These are phyloP conservation scores for Takifugu rubripes DNA, from an alignment of 2,797 vertebrate genomes.

Conservation along the genomic window DNA sequence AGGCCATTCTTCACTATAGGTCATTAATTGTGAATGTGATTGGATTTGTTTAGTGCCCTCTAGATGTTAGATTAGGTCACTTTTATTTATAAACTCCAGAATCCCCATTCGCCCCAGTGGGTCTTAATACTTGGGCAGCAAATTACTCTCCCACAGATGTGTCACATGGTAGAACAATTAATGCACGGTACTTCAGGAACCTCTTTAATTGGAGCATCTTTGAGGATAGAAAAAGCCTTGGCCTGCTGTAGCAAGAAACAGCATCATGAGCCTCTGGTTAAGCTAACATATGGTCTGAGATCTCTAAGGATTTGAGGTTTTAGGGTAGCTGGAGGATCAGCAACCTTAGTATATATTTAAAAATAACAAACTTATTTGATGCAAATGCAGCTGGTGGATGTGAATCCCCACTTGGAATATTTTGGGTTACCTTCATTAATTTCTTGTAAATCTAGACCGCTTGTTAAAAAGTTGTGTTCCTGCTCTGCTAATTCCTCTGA, in stretches of 20 bases:
- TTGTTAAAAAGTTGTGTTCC: not conserved
- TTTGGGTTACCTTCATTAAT: not conserved
- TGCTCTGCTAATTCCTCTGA: not conserved
- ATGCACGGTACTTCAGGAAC: not conserved
- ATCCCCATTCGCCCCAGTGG: not conserved
- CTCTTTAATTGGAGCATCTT: not conserved
- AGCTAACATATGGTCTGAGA: constrained; percentile 14
- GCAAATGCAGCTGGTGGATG: constrained; percentile 33
- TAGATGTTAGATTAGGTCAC: not conserved
- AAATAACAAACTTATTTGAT: not conserved
- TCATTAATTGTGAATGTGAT: not conserved
- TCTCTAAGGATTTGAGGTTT: constrained; percentile 27
- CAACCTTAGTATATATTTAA: not conserved
- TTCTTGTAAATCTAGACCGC: too few species aligned
- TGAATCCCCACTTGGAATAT: not conserved
- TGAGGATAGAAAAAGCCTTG: not conserved
- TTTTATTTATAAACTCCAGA: not conserved
- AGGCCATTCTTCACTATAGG: not conserved
- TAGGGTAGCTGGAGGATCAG: constrained; percentile 21
- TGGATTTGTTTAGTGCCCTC: constrained; percentile 2
- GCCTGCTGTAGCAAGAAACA: constrained; percentile 7
- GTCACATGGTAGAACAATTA: not conserved
- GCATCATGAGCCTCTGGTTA: constrained; percentile 3
- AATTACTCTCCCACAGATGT: not conserved
- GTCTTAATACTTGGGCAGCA: not conserved